phyloP scores from a whole-genome alignment of 2,888 invertebrate genomes.

The Carpatolechia fugitivella region DNA sequence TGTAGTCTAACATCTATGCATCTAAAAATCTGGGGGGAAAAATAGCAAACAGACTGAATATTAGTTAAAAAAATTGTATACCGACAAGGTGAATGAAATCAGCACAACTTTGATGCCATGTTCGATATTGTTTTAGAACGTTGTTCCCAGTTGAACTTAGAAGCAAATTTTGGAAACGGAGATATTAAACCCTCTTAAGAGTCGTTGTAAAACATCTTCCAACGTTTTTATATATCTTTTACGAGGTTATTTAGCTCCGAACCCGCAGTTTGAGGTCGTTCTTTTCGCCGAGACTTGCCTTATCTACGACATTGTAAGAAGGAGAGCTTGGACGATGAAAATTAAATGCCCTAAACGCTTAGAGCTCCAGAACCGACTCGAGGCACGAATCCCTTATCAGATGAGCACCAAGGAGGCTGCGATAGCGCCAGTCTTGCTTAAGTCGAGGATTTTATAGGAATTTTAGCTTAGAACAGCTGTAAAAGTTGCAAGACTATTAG shows the following conservation, averaged over 20 bases:
- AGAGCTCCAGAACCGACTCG: neutral
- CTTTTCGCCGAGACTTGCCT: neutral
- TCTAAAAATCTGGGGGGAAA: too few species aligned
- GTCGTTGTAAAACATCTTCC: too few species aligned
- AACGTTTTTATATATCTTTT: neutral
- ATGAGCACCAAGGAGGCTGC: neutral
- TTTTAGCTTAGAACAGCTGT: neutral
- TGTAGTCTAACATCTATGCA: too few species aligned
- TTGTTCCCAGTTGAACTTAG: too few species aligned
- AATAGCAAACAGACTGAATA: too few species aligned
- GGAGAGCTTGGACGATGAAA: neutral
- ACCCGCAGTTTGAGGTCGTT: neutral
- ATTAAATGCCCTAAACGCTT: neutral
- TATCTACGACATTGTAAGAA: slow-evolving; percentile 1
- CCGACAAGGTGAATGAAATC: too few species aligned
- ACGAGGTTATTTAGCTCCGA: neutral
- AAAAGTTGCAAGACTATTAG: neutral
- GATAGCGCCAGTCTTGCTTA: neutral
- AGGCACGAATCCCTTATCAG: neutral
- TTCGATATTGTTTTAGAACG: too few species aligned
- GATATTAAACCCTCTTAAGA: too few species aligned
- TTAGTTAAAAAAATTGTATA: too few species aligned
- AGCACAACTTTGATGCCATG: too few species aligned
- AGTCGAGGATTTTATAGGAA: neutral
- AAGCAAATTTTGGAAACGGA: too few species aligned